Percentiles rank a stretch among this genome's conserved stretches.
These are phyloP conservation scores for Psittacula cyanocephala DNA, from an alignment of 2,113 vertebrate genomes.

Conservation along the genomic window DNA sequence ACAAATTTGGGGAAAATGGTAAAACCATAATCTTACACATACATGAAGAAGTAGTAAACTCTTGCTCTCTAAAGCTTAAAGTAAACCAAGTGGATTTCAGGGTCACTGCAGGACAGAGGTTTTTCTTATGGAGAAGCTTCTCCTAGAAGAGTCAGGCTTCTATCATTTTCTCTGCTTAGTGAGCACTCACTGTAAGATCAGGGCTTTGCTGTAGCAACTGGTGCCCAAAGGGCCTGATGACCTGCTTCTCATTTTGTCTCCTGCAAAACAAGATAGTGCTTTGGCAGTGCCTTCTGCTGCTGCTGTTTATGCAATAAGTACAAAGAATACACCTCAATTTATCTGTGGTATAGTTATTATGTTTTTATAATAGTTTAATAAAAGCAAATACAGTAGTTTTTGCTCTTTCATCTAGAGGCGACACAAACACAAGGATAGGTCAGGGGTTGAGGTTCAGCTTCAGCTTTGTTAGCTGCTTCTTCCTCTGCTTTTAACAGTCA, in stretches of 20 bases:
- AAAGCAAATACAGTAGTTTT: constrained; percentile 12
- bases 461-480: background rate
- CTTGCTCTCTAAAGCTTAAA: background rate
- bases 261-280: background rate
- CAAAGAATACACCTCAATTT: background rate
- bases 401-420: background rate
- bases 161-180: background rate
- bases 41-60: background rate
- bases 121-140: background rate
- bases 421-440: background rate
- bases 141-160: background rate
- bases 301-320: background rate
- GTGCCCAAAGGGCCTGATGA: background rate
- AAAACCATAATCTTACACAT: background rate
- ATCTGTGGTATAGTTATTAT: background rate
- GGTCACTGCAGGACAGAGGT: background rate
- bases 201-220: background rate
- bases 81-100: background rate
- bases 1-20: background rate
- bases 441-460: background rate
- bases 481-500: background rate
- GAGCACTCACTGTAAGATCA: background rate
- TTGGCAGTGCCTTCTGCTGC: background rate
- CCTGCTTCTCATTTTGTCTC: background rate
- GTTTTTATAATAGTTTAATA: background rate